Evolutionary conservation across 2,888 invertebrate genomes (phyloP), one percentile per base, ranked within the genome.

Genomic region (Leucozona laternaria): DNA sequence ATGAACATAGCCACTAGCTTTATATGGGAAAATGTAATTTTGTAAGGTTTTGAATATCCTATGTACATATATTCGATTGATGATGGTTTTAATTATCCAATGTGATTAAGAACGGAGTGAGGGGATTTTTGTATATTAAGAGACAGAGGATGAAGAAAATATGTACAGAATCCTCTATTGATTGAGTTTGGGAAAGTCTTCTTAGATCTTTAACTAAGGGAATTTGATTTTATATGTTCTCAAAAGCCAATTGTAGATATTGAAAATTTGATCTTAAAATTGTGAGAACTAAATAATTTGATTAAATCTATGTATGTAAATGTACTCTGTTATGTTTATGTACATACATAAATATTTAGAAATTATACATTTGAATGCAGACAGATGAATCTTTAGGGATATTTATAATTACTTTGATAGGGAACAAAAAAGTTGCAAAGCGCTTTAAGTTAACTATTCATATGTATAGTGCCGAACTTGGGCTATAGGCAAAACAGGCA

Each of bases 31-130:
- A 53, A 53, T 68, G 68, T 53, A 53, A 53, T 68, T 68, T 53
- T 53, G 53, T 53, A 37, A n/a, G 25, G 34, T 68, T 68, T 64
- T 68, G 48, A 68, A 53, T 40, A 53, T 40, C 53, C 37, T 31
- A 31, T 7, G 8, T 31, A 1, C 6, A 5, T 6, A 6, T 53
- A 68, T 68, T 37, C 53, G 68, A 68, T 68, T 68, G 68, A 68
- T 68, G 68, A 68, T 53, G 68, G 68, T 50, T 68, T 68, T 68
- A 53, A 68, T 50, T 53, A 53, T 68, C 37, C n/a, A 53, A 68
- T 53, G 53, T 68, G 37, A 68, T 68, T 66, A 34, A 34, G 4
- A 31, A n/a, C n/a, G n/a, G n/a, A 10, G 28, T 31, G n/a, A 10
- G 1, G 17, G n/a, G 17, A 34, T n/a, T 25, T 28, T 15, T 40